Percentiles rank a stretch among this genome's conserved stretches.
Evolutionary conservation across 2,888 invertebrate species (phyloP).

Genomic region (Sminthurides aquaticus): DNA sequence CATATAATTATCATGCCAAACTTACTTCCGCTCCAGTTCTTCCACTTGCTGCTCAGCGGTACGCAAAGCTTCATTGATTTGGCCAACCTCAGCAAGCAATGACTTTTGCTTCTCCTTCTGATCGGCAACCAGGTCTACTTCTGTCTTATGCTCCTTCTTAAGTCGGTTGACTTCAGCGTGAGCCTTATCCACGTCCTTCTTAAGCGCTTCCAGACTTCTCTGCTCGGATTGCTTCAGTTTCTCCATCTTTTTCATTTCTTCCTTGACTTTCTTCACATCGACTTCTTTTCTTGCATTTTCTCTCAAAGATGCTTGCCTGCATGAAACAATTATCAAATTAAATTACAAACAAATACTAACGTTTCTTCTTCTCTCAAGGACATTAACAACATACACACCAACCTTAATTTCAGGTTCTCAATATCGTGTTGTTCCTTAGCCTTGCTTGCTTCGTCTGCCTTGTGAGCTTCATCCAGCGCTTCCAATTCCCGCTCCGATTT

Average conservation of each 20-base stretch:
- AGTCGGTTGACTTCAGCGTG: background rate
- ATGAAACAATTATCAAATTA: background rate
- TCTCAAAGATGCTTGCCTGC: slow-evolving; percentile 54
- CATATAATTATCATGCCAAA: background rate
- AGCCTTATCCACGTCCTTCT: slow-evolving; percentile 52
- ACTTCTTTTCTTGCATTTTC: slow-evolving; percentile 55
- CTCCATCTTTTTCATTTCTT: slow-evolving; percentile 53
- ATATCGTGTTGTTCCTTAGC: slow-evolving; percentile 58
- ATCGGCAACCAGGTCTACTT: slow-evolving; percentile 56
- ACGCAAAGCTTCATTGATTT: slow-evolving; percentile 54
- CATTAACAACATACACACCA: background rate
- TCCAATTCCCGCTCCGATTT: slow-evolving; percentile 63
- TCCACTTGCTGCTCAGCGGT: slow-evolving; percentile 50
- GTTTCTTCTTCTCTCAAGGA: too few relatives aligned
- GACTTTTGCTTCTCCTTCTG: slow-evolving; percentile 52
- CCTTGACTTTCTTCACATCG: slow-evolving; percentile 59
- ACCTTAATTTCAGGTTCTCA: slow-evolving; percentile 47
- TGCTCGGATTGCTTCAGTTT: slow-evolving; percentile 58
- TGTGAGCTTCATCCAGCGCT: slow-evolving; percentile 25
- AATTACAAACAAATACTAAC: too few relatives aligned
- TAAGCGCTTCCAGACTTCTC: slow-evolving; percentile 58
- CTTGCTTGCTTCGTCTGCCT: slow-evolving; percentile 55
- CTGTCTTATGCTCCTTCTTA: slow-evolving; percentile 57
- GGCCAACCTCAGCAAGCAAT: slow-evolving; percentile 54
- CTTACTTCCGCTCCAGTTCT: slow-evolving; percentile 32